A percentile compares a stretch with the other conserved stretches of the same genome.
These are phyloP conservation scores for Ridgeia piscesae DNA, from an alignment of 1,140 invertebrate species.

Conservation along the genomic window DNA sequence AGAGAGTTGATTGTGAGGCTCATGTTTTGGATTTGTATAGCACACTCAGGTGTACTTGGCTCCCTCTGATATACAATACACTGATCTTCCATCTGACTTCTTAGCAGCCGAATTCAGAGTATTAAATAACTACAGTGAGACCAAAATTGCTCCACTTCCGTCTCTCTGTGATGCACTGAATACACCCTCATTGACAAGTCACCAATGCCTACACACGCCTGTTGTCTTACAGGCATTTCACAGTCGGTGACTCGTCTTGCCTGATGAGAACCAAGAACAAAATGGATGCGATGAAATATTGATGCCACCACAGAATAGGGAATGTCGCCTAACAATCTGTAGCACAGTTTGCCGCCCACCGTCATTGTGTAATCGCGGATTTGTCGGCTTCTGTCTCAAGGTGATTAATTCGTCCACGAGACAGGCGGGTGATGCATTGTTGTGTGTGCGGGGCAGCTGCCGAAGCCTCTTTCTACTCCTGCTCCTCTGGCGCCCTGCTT, in stretches of 20 bases:
- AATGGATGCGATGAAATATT: not conserved
- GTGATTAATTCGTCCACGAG: not conserved
- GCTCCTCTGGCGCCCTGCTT: not conserved
- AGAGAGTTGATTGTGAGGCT: too few relatives aligned
- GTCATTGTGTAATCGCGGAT: not conserved
- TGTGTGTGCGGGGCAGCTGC: not conserved
- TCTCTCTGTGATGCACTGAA: too few relatives aligned
- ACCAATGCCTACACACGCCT: not conserved
- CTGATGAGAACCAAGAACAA: not conserved
- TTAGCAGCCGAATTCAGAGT: too few relatives aligned
- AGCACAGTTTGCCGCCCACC: not conserved
- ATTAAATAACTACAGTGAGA: too few relatives aligned
- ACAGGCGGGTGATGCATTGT: not conserved
- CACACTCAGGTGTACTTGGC: too few relatives aligned
- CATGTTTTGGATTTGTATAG: too few relatives aligned
- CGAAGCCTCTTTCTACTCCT: not conserved
- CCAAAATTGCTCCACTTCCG: too few relatives aligned
- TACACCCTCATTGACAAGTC: not conserved
- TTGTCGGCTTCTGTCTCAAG: not conserved
- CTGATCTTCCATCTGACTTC: too few relatives aligned
- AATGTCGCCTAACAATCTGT: not conserved
- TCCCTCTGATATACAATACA: too few relatives aligned
- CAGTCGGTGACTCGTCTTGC: not conserved
- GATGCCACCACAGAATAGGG: not conserved
- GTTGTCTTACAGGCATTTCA: not conserved